A percentile compares a stretch with the other conserved stretches of the same genome.
These are phyloP conservation scores for Dendrolimus pini DNA, from an alignment of 2,888 invertebrate species.

Conservation along the genomic window DNA sequence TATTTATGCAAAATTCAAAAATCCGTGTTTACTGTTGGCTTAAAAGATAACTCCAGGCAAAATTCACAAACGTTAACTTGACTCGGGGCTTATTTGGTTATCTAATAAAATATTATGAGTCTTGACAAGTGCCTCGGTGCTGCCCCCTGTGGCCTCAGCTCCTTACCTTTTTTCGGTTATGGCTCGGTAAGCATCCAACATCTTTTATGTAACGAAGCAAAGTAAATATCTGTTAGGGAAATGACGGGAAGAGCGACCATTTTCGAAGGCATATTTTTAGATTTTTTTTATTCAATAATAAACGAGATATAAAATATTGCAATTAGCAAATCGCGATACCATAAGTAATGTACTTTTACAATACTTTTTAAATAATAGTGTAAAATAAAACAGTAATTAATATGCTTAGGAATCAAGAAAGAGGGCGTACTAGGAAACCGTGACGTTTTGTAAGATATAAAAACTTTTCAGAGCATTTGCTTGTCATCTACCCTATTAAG, in stretches of 20 bases:
- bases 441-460: too few relatives aligned
- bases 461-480: too few relatives aligned
- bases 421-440: too few relatives aligned
- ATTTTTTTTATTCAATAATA: neutral
- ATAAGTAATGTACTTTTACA: too few relatives aligned
- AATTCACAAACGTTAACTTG: conserved; percentile 44
- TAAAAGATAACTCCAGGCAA: conserved; percentile 24
- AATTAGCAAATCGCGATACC: too few relatives aligned
- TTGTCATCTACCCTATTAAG: too few relatives aligned
- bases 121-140: conserved; percentile 64
- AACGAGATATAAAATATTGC: too few relatives aligned
- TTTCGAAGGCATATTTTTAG: conserved; percentile 13
- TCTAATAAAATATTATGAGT: conserved; percentile 75
- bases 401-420: too few relatives aligned
- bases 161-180: conserved; percentile 53
- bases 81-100: conserved; percentile 66
- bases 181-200: conserved; percentile 41
- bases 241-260: conserved; percentile 3
- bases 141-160: conserved; percentile 48
- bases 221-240: conserved; percentile 23
- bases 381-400: too few relatives aligned
- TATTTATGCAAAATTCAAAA: conserved; percentile 6
- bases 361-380: too few relatives aligned
- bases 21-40: conserved; percentile 14
- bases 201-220: conserved; percentile 31